Evolutionary conservation across 2,113 vertebrate species (phyloP), one percentile per base, ranked within the genome.

Genomic region (Poeciliopsis retropinna): DNA sequence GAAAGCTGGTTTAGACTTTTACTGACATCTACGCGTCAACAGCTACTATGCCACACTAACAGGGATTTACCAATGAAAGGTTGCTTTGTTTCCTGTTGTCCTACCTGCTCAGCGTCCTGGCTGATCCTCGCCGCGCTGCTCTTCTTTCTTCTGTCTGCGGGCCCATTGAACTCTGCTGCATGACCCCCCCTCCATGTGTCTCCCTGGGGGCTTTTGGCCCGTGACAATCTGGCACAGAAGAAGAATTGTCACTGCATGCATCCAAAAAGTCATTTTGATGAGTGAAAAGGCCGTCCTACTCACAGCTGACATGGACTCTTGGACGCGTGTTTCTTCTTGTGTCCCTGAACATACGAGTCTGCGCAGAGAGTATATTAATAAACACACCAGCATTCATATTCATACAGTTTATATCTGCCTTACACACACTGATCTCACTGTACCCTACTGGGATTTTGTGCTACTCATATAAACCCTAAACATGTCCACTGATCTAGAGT

Each of bases 321-420:
- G 76, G 95, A 94, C 8, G 94, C 90, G 63, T 94, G 95, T 76
- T 97, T 98, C 88, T 97, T 98, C 80, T 92, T 91, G 90, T 96
- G 95, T 85, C 95, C 92, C 61, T 94, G 69, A 84, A 95, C 75
- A 41, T 95, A 96, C 39, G 95, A 94, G 76, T 96, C 90, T 75
- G 91, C 73, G n/a, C 65, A 51, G 9, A 76, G 79, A 37, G 31
- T 1, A 47, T 15, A 47, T 47, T 17, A 19, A 19, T 2, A 47
- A 47, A 15, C 17, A 17, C 15, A 47, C 15, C 44, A 47, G 1
- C 14, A 47, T 19, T 47, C 17, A 47, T 15, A 41, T 41, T 41
- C 39, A 37, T 37, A 37, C 10, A 37, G 34, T 2, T 37, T 37
- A 0, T 37, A 37, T 37, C 34, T 12, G 10, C 34, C 34, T 37